Percentiles rank a stretch among this genome's conserved stretches.
Evolutionary conservation across 2,888 invertebrate genomes (phyloP).

Genomic region (Rhamnusium bicolor): DNA sequence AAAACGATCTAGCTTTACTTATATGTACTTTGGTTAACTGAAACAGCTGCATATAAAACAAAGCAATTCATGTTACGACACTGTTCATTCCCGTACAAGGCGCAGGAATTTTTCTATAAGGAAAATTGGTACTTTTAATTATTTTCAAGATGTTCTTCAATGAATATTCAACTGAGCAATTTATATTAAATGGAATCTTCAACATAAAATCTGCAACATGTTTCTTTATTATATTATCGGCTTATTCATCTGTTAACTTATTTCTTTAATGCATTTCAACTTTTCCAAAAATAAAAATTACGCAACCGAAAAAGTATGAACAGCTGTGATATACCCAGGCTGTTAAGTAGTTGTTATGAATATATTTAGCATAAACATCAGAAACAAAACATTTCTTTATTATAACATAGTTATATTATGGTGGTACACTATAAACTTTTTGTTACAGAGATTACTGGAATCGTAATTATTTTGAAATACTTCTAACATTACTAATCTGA

Average conservation of each 20-base stretch:
- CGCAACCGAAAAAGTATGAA: conserved; percentile 4
- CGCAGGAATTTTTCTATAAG: conserved; percentile 43
- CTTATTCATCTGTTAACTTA: neutral
- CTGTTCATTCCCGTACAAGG: conserved; percentile 39
- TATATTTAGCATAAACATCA: neutral
- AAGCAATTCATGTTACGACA: conserved; percentile 51
- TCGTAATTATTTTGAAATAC: too few species aligned
- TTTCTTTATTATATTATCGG: neutral
- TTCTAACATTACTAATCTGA: too few species aligned
- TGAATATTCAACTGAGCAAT: conserved; percentile 36
- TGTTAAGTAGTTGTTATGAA: neutral
- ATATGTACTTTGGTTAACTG: conserved; percentile 25
- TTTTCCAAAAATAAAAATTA: conserved; percentile 12
- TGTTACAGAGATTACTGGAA: too few species aligned
- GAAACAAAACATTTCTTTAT: too few species aligned
- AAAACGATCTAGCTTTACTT: conserved; percentile 31
- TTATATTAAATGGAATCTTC: conserved; percentile 16
- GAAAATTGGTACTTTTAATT: conserved; percentile 39
- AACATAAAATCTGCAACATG: neutral
- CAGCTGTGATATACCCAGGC: conserved; percentile 34
- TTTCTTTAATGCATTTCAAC: neutral
- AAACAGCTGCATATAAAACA: conserved; percentile 33
- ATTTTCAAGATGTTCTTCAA: conserved; percentile 14
- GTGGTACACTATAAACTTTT: too few species aligned
- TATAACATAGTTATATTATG: too few species aligned